These are phyloP conservation scores for Serranus cabrilla DNA, from an alignment of 2,797 vertebrate genomes.

Conservation along the genomic window DNA sequence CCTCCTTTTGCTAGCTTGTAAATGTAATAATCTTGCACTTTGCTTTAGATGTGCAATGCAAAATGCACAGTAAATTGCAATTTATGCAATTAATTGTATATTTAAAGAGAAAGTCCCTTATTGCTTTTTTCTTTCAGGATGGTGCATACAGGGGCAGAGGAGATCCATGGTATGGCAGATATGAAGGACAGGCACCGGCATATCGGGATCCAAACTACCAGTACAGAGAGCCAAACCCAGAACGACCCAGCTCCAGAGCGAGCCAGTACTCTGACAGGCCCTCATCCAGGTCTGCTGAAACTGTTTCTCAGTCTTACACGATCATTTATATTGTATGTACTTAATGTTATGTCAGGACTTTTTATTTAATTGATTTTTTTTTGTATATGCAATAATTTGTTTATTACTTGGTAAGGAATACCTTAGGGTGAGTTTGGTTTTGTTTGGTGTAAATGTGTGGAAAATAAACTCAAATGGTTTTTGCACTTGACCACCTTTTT, in stretches of 20 bases:
- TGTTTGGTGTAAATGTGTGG: not conserved
- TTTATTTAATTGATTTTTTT: not conserved
- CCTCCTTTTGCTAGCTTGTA: not conserved
- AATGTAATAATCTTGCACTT: not conserved
- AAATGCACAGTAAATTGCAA: not conserved
- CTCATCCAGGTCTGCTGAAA: slow-evolving; percentile 87
- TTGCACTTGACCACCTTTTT: slow-evolving; percentile 3
- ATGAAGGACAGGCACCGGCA: slow-evolving; percentile 79
- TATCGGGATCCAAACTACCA: slow-evolving; percentile 87
- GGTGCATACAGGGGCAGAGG: slow-evolving; percentile 86
- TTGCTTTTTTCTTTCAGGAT: slow-evolving; percentile 73
- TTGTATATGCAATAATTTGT: not conserved
- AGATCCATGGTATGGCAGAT: slow-evolving; percentile 89
- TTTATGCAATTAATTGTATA: not conserved
- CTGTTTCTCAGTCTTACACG: not conserved
- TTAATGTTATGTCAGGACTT: not conserved
- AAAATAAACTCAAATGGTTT: not conserved
- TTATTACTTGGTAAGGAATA: not conserved
- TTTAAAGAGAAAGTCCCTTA: not conserved
- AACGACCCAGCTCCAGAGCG: slow-evolving; percentile 93
- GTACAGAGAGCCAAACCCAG: slow-evolving; percentile 87
- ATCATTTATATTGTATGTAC: not conserved
- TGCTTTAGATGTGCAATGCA: not conserved
- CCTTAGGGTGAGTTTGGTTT: not conserved
- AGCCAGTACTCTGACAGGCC: slow-evolving; percentile 96